These are phyloP conservation scores for Diloba caeruleocephala DNA, from an alignment of 2,888 invertebrate genomes.

Conservation along the genomic window DNA sequence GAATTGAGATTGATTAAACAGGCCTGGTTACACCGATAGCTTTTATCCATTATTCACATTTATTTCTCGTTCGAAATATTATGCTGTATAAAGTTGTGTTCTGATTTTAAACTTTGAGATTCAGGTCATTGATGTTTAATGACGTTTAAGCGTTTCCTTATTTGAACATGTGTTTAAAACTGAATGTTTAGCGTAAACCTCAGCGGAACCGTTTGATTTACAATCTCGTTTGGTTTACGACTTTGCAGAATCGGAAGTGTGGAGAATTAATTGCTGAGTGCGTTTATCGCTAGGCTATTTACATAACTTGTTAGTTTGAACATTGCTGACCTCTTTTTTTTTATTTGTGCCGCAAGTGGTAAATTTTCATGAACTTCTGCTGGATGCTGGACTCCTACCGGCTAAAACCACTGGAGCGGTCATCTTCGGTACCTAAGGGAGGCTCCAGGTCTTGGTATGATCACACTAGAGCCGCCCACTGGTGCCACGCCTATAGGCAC, in stretches of 20 bases:
- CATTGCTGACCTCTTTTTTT: no score
- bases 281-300: conserved; percentile 32
- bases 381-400: no score
- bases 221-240: conserved; percentile 39
- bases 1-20: neutral
- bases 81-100: conserved; percentile 1
- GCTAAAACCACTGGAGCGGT: no score
- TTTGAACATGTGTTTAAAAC: conserved; percentile 27
- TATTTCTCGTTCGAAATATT: neutral
- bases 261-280: conserved; percentile 31
- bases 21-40: neutral
- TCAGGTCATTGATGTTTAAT: conserved; percentile 10
- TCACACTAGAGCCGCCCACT: no score
- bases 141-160: conserved; percentile 27
- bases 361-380: no score
- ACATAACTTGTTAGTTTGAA: neutral
- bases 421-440: no score
- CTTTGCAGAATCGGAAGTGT: conserved; percentile 37
- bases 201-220: conserved; percentile 23
- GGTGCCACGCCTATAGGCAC: no score
- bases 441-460: no score
- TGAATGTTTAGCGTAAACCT: conserved; percentile 38
- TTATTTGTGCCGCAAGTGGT: no score
- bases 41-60: neutral
- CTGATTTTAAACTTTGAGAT: neutral